phyloP scores from a whole-genome alignment of 2,113 vertebrate genomes.

The Podilymbus podiceps region DNA sequence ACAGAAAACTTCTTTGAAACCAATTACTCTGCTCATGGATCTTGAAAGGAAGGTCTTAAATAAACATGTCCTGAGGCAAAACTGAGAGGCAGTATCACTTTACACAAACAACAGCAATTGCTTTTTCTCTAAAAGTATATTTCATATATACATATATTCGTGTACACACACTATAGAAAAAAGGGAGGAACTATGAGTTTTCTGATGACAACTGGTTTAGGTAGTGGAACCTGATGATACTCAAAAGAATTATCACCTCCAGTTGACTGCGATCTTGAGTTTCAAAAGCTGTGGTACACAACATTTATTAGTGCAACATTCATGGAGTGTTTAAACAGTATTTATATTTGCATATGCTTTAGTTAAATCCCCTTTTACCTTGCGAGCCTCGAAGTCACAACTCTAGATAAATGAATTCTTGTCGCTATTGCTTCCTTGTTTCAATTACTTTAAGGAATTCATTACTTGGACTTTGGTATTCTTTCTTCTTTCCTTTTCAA shows the following conservation, averaged over 20 bases:
- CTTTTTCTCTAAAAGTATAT: neutral
- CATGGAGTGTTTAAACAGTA: slow-evolving; percentile 49
- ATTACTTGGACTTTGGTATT: neutral
- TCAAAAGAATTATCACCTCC: neutral
- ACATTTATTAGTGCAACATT: slow-evolving; percentile 47
- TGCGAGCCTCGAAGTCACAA: neutral
- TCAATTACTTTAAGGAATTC: slow-evolving; percentile 44
- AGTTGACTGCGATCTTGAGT: slow-evolving; percentile 39
- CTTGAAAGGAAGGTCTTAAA: slow-evolving; percentile 23
- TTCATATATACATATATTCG: neutral
- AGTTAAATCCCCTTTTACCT: slow-evolving; percentile 41
- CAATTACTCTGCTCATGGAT: neutral
- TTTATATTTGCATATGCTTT: slow-evolving; percentile 41
- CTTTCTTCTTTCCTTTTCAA: neutral
- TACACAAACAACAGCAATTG: neutral
- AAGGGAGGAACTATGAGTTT: neutral
- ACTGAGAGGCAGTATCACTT: neutral
- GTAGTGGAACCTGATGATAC: neutral
- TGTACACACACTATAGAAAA: neutral
- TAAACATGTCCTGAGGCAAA: neutral
- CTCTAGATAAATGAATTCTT: slow-evolving; percentile 29
- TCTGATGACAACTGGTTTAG: neutral
- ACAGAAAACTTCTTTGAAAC: slow-evolving; percentile 25
- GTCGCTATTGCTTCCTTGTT: slow-evolving; percentile 38
- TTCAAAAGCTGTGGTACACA: slow-evolving; percentile 42